Conservation (phyloP, 2,797 vertebrate genomes). For the Poecilia wingei region DNA sequence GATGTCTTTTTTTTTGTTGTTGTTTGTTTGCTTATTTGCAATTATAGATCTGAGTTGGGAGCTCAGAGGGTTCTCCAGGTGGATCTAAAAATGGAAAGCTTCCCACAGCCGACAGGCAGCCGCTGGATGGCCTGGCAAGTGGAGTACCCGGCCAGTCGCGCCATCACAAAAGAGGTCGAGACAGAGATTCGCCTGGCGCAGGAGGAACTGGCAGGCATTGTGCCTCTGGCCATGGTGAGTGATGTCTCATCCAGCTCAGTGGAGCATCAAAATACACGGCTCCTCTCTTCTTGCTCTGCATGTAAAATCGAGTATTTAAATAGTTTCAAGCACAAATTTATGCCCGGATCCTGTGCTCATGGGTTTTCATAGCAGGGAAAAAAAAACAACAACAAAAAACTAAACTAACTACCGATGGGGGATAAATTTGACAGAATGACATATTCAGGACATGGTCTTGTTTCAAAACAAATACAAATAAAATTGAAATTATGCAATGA, state of each 20-base stretch:
- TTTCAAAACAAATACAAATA: neutral
- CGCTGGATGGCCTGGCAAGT: conserved; percentile 95
- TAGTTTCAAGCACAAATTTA: conserved; percentile 8
- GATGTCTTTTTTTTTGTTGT: conserved; percentile 6
- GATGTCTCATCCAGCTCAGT: conserved; percentile 31
- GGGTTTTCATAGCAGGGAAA: conserved; percentile 18
- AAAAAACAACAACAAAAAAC: neutral
- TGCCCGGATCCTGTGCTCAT: conserved; percentile 27
- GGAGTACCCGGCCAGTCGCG: conserved; percentile 87
- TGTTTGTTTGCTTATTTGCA: conserved; percentile 4
- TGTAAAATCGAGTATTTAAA: conserved; percentile 11
- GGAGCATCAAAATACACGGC: conserved; percentile 20
- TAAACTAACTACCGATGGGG: neutral
- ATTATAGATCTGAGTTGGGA: conserved; percentile 82
- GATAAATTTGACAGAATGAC: neutral
- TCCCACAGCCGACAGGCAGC: conserved; percentile 87
- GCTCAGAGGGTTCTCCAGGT: conserved; percentile 90
- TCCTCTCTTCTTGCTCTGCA: conserved; percentile 14
- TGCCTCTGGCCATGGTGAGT: conserved; percentile 95
- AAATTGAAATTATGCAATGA: too few species aligned
- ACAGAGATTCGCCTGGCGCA: conserved; percentile 91
- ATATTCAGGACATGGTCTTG: neutral
- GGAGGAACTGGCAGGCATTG: conserved; percentile 90
- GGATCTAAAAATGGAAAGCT: conserved; percentile 90
- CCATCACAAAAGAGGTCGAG: conserved; percentile 82